Base-by-base conservation (phyloP, 2,113 vertebrate genomes). In the Panthera uncia region DNA sequence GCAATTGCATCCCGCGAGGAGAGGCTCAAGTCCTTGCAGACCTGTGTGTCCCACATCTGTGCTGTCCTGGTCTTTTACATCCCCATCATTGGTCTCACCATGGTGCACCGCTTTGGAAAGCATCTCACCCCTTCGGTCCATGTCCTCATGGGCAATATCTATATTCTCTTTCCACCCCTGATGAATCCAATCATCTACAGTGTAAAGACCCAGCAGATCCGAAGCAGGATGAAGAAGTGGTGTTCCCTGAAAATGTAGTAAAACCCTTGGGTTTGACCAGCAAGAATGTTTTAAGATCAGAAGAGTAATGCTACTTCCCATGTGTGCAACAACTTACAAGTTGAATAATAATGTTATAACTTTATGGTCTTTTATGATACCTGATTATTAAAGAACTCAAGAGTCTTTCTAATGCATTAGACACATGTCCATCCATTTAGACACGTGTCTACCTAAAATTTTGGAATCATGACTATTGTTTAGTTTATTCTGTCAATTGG, bases 11-110 rank as follows among this genome's bases (percentile, higher is more conserved):
- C 97, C 21, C 1, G 0, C 13, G 65, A 93, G 14, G 97, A 96
- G 86, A 97, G 97, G 23, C 15, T 93, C 71, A 98, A 97, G 66
- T 91, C 98, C n/a, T 73, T 98, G 36, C 95, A 98, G 82, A 97
- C 97, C 1, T 98, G 94, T 93, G 52, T 97, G 0, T 98, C 97
- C 78, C 97, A 97, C 45, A 61, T 97, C 91, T 96, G 81, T 69
- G 98, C 95, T 27, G 87, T 98, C 19, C 82, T 97, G 38, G 66
- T 98, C 68, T 98, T 98, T 80, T 97, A 96, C 45, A 96, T 97
- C 29, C 96, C 98, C 14, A 97, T 98, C 55, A 93, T 95, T 74
- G 94, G 97, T 8, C 92, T 98, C 27, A 98, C 97, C 31, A 97
- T 97, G 96, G 94, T 98, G 1, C 97, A 98, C 36, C 89, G 33